These are phyloP conservation scores for Alviniconcha marisindica DNA, from an alignment of 1,140 invertebrate species.

Conservation along the genomic window DNA sequence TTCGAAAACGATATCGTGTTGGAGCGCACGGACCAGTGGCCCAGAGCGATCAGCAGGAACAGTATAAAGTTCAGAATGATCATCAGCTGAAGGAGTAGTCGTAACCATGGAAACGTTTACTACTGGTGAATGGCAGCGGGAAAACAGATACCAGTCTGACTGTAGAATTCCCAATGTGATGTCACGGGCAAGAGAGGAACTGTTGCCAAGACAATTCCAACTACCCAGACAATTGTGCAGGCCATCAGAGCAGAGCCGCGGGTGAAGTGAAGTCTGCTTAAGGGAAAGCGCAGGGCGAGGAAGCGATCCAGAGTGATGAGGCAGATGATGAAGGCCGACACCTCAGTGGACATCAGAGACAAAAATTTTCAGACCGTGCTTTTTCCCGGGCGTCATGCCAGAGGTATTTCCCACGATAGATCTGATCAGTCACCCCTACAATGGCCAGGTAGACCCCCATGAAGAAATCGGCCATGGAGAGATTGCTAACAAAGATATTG, in stretches of 20 bases:
- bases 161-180: constrained; percentile 49
- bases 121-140: constrained; percentile 47
- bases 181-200: constrained; percentile 28
- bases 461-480: constrained; percentile 34
- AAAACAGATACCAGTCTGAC: constrained; percentile 49
- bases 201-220: constrained; percentile 8
- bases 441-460: constrained; percentile 38
- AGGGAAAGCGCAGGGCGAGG: constrained; percentile 27
- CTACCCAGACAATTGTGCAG: constrained; percentile 17
- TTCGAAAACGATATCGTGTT: constrained; percentile 2
- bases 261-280: constrained; percentile 29
- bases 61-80: constrained; percentile 48
- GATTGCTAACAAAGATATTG: constrained; percentile 53
- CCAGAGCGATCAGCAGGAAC: constrained; percentile 47
- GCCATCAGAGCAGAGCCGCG: constrained; percentile 13
- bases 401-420: constrained; percentile 54
- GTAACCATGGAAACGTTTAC: constrained; percentile 39
- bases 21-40: constrained; percentile 43
- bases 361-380: constrained; percentile 24
- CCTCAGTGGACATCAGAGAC: constrained; percentile 38
- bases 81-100: constrained; percentile 50
- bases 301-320: constrained; percentile 54
- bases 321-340: constrained; percentile 33
- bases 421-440: constrained; percentile 32
- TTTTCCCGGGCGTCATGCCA: not conserved